Evolutionary conservation across 2,888 invertebrate genomes (phyloP).

Genomic region (Argynnis bischoffii): DNA sequence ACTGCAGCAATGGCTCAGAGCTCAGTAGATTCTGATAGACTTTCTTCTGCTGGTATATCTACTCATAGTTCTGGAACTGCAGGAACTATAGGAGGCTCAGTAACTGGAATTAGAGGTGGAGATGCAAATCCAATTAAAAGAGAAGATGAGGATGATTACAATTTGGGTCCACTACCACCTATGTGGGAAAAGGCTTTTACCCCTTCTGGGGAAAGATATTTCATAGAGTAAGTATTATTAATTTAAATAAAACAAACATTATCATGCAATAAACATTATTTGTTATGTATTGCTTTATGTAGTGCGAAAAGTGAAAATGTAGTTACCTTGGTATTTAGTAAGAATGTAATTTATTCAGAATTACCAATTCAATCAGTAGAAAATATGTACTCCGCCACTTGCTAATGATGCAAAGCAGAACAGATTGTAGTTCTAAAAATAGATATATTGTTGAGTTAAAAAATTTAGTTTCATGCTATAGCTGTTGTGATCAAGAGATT

Average conservation of each 20-base stretch:
- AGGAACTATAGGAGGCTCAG: conserved; percentile 74
- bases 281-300: conserved; percentile 8
- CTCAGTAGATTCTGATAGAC: conserved; percentile 75
- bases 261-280: conserved; percentile 18
- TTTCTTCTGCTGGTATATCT: conserved; percentile 76
- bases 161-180: conserved; percentile 94
- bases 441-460: conserved; percentile 34
- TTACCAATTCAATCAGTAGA: conserved; percentile 44
- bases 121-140: conserved; percentile 63
- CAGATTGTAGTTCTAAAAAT: conserved; percentile 39
- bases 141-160: conserved; percentile 87
- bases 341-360: conserved; percentile 23
- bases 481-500: background rate
- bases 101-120: conserved; percentile 72
- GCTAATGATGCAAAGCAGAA: conserved; percentile 38
- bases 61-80: conserved; percentile 78
- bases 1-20: conserved; percentile 66
- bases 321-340: conserved; percentile 11
- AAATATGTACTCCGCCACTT: conserved; percentile 37
- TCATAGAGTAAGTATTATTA: conserved; percentile 91
- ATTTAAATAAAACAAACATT: conserved; percentile 12
- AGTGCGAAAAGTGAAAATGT: conserved; percentile 22
- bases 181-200: conserved; percentile 99
- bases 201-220: conserved; percentile 97
- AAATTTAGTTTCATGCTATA: conserved; percentile 34